Evolutionary conservation across 2,888 invertebrate species (phyloP).

Genomic region (Andrena flavipes): DNA sequence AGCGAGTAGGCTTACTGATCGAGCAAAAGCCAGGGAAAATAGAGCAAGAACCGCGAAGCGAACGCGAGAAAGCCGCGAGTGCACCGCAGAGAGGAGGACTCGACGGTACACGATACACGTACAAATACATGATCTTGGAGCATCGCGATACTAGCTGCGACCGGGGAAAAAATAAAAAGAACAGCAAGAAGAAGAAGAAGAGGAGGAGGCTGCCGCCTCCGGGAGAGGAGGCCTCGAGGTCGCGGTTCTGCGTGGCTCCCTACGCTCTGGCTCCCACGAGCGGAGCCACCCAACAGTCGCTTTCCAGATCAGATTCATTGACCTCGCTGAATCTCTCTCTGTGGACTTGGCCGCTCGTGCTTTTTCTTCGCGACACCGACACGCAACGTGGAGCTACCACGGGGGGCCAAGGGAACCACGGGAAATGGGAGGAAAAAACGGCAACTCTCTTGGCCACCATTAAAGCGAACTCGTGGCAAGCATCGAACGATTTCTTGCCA

Average conservation of each 20-base stretch:
- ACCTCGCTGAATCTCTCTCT: constrained; percentile 72
- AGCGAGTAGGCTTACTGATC: constrained; percentile 3
- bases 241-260: constrained; percentile 68
- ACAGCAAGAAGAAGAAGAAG: constrained; percentile 38
- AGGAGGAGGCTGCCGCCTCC: constrained; percentile 56
- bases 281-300: constrained; percentile 61
- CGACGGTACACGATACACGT: constrained; percentile 28
- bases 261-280: constrained; percentile 65
- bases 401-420: neutral
- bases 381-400: constrained; percentile 7
- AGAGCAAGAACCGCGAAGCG: constrained; percentile 13
- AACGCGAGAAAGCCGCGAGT: constrained; percentile 34
- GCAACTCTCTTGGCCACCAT: constrained; percentile 29
- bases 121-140: constrained; percentile 49
- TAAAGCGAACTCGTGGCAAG: constrained; percentile 30
- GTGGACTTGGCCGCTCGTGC: constrained; percentile 56
- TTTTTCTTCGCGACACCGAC: constrained; percentile 52
- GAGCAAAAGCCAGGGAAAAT: constrained; percentile 21
- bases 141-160: constrained; percentile 54
- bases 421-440: constrained; percentile 27
- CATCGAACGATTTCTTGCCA: constrained; percentile 22
- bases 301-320: constrained; percentile 78
- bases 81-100: constrained; percentile 18
- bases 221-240: constrained; percentile 68
- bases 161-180: constrained; percentile 30